Base-by-base conservation (phyloP, 2,113 vertebrate species). In the Lepus americanus region DNA sequence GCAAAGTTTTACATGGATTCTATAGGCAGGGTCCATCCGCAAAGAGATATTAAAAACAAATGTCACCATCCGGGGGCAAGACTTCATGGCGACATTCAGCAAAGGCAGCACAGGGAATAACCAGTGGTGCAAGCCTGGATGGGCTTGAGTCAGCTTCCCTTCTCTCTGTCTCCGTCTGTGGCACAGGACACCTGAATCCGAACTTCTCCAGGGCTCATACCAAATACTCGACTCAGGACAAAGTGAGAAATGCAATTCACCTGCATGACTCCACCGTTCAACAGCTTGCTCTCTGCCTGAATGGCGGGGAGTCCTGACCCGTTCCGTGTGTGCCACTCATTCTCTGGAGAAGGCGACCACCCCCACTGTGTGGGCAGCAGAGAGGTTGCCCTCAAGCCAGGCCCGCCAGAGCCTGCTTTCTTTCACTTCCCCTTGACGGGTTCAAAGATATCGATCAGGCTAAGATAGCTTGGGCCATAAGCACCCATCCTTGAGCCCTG, bases 171-270 rank as follows among this genome's bases (percentile, higher is more conserved):
- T 66, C 27, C 2, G 23, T 63, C 25, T 87, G 9, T 3, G 59
- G 49, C 27, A n/a, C 11, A 61, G n/a, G 29, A 33, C 11, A 4
- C 44, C 70, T 31, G 1, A 16, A 69, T n/a, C 73, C 51, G 23
- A 49, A 13, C 23, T 11, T 29, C 2, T n/a, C 9, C 19, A 19
- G 27, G 31, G 6, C 5, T 6, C 53, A 73, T 25, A 39, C 36
- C 25, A 73, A 33, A 49, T 14, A 0, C 0, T 12, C 5, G 16
- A 27, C 22, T n/a, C 11, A 25, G n/a, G 59, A 25, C 3, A 5
- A 89, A 95, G 95, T 86, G 93, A 94, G 88, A 85, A 83, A 94
- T 49, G 83, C 89, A 97, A 88, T 95, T 73, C 39, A 87, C 10
- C 25, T 23, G 66, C 70, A 78, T 86, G 55, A 0, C 0, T 25